Evolutionary conservation across 1,140 invertebrate genomes (phyloP).

Genomic region (Gonatopus flavifemur): DNA sequence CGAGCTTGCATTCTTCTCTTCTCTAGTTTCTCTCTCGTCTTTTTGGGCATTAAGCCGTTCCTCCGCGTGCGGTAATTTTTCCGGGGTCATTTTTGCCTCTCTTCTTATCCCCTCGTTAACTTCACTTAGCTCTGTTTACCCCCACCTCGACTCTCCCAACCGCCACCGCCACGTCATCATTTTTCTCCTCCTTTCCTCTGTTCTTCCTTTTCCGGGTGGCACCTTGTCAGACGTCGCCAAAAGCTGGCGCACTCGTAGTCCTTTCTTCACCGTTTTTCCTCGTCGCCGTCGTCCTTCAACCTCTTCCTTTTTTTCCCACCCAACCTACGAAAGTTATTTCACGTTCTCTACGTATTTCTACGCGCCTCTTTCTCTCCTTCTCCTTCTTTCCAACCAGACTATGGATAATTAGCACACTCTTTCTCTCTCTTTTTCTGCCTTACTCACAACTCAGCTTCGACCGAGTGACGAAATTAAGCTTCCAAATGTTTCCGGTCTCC

Average conservation of each 20-base stretch:
- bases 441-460: too few relatives aligned
- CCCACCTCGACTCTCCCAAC: background rate
- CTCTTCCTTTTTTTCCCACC: too few relatives aligned
- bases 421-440: too few relatives aligned
- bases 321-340: constrained; percentile 15
- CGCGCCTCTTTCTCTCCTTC: background rate
- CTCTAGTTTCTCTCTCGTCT: constrained; percentile 21
- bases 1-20: constrained; percentile 12
- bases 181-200: constrained; percentile 9
- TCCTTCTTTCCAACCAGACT: too few relatives aligned
- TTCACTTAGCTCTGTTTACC: constrained; percentile 38
- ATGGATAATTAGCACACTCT: too few relatives aligned
- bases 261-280: too few relatives aligned
- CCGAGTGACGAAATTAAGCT: too few relatives aligned
- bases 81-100: constrained; percentile 34
- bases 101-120: constrained; percentile 37
- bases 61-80: constrained; percentile 36
- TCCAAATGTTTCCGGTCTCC: too few relatives aligned
- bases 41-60: constrained; percentile 38
- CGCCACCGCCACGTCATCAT: constrained; percentile 13
- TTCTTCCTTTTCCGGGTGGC: background rate
- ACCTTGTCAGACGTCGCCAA: too few relatives aligned
- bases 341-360: constrained; percentile 5
- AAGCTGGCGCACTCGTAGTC: too few relatives aligned
- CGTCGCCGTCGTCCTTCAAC: too few relatives aligned